A percentile compares a stretch with the other conserved stretches of the same genome.
phyloP scores from a whole-genome alignment of 2,888 invertebrate species.

The Euplagia quadripunctaria region DNA sequence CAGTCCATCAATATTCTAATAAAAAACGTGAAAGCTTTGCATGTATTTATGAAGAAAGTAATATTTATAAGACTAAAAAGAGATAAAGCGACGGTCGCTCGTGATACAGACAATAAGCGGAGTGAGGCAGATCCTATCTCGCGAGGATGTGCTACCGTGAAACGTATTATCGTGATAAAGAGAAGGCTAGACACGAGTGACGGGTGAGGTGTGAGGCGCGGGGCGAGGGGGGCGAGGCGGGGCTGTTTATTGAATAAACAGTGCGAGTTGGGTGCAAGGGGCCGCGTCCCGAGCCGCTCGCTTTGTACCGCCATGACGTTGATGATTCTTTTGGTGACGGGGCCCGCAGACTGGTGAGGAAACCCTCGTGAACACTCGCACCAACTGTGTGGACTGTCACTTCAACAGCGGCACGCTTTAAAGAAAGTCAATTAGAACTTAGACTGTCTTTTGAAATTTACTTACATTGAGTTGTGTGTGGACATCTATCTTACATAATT shows the following conservation, averaged over 20 bases:
- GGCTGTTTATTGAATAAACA: slow-evolving; percentile 81
- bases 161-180: slow-evolving; percentile 44
- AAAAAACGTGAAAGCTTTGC: background rate
- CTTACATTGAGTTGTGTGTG: background rate
- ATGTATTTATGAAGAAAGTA: background rate
- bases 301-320: slow-evolving; percentile 73
- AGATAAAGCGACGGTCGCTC: slow-evolving; percentile 29
- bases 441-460: slow-evolving; percentile 1
- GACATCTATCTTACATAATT: slow-evolving; percentile 13
- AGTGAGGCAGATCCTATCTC: slow-evolving; percentile 44
- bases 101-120: slow-evolving; percentile 41
- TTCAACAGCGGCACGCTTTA: slow-evolving; percentile 8
- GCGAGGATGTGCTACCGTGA: slow-evolving; percentile 50
- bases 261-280: slow-evolving; percentile 56
- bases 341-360: slow-evolving; percentile 34
- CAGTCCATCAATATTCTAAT: background rate
- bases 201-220: slow-evolving; percentile 46
- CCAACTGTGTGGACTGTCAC: slow-evolving; percentile 16
- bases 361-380: background rate
- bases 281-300: slow-evolving; percentile 45
- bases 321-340: slow-evolving; percentile 44
- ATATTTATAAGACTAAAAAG: slow-evolving; percentile 12
- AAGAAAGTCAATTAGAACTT: slow-evolving; percentile 15
- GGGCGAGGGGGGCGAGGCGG: slow-evolving; percentile 45
- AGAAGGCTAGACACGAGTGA: slow-evolving; percentile 54